A percentile compares a stretch with the other conserved stretches of the same genome.
These are phyloP conservation scores for Eupithecia insigniata DNA, from an alignment of 2,888 invertebrate species.

Conservation along the genomic window DNA sequence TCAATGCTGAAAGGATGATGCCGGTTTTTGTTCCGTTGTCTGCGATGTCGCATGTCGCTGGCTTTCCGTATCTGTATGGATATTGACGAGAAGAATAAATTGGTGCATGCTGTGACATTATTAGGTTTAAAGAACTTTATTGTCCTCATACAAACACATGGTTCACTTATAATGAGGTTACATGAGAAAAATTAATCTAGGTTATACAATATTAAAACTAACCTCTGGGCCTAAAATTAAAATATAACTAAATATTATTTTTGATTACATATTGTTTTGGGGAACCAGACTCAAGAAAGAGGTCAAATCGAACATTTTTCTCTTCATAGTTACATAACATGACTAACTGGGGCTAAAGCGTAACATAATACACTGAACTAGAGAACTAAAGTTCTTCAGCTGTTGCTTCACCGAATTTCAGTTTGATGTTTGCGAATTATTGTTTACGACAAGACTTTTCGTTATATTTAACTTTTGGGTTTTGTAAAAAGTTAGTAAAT, in stretches of 20 bases:
- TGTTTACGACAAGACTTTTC: not conserved
- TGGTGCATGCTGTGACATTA: not conserved
- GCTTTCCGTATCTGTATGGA: conserved; percentile 83
- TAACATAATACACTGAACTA: not conserved
- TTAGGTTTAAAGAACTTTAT: too few relatives aligned
- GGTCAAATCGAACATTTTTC: not conserved
- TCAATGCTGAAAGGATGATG: conserved; percentile 85
- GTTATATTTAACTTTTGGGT: not conserved
- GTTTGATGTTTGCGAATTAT: not conserved
- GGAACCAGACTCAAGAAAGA: not conserved
- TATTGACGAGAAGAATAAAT: conserved; percentile 65
- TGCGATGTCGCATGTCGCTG: conserved; percentile 72
- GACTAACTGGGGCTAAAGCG: not conserved
- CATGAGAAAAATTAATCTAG: too few relatives aligned
- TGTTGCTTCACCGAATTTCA: not conserved
- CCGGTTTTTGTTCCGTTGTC: conserved; percentile 85
- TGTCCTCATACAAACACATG: too few relatives aligned
- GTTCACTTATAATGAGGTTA: too few relatives aligned
- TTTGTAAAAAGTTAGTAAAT: not conserved
- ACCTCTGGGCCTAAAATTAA: too few relatives aligned
- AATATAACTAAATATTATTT: too few relatives aligned
- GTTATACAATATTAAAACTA: too few relatives aligned
- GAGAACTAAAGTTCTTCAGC: not conserved
- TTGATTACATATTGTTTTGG: too few relatives aligned
- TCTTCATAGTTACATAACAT: not conserved